These are phyloP conservation scores for Acrocephalus arundinaceus DNA, from an alignment of 2,113 vertebrate species.

Conservation along the genomic window DNA sequence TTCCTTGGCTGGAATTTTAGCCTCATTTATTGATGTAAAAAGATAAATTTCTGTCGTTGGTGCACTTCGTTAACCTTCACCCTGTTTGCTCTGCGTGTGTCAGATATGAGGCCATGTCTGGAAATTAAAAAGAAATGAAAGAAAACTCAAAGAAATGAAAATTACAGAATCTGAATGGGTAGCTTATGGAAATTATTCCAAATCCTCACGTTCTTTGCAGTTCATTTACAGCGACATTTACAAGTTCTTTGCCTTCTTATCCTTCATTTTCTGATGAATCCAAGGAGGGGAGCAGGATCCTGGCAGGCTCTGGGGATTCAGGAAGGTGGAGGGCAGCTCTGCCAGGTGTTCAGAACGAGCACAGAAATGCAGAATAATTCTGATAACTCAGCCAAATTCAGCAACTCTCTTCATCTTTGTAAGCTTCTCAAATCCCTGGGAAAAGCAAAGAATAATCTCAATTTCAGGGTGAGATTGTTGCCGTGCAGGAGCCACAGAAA, in stretches of 20 bases:
- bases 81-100: accelerated
- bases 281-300: neutral
- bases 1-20: neutral
- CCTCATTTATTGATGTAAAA: neutral
- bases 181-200: neutral
- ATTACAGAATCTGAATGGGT: neutral
- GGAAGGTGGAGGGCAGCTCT: neutral
- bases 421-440: neutral
- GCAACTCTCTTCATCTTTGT: neutral
- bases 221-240: neutral
- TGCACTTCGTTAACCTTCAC: neutral
- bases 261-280: neutral
- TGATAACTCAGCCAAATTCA: neutral
- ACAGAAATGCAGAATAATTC: neutral
- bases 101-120: accelerated
- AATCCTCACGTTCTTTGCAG: neutral
- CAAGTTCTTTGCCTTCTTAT: neutral
- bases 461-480: neutral
- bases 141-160: neutral
- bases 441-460: neutral
- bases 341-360: neutral
- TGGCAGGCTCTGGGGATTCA: neutral
- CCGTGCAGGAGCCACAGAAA: neutral
- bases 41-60: neutral
- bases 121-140: neutral